phyloP scores from a whole-genome alignment of 2,888 invertebrate species.

The Caenorhabditis doughertyi region DNA sequence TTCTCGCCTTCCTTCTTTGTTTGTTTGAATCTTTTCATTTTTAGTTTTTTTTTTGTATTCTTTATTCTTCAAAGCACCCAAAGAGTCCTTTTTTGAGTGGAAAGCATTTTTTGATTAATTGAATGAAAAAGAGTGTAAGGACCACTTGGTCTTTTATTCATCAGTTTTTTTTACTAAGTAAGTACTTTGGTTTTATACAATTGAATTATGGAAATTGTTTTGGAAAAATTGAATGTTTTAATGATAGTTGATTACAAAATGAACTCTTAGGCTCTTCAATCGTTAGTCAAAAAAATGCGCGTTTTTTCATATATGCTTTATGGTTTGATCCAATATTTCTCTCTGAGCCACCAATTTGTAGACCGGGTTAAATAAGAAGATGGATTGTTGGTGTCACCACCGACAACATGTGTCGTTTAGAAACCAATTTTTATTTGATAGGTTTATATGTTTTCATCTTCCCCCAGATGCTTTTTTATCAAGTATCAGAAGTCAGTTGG shows the following conservation, averaged over 20 bases:
- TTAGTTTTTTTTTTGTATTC: neutral
- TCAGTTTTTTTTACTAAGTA: neutral
- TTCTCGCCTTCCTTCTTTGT: neutral
- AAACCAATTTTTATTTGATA: conserved; percentile 3
- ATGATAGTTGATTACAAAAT: no score
- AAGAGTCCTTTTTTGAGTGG: no score
- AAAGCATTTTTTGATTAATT: conserved; percentile 1
- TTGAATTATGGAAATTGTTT: no score
- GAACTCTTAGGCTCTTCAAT: no score
- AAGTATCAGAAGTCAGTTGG: neutral
- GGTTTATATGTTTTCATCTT: conserved; percentile 35
- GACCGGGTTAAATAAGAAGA: conserved; percentile 48
- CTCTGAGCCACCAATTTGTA: conserved; percentile 33
- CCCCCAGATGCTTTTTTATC: conserved; percentile 9
- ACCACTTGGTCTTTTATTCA: conserved; percentile 21
- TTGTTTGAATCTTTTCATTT: neutral
- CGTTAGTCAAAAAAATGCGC: no score
- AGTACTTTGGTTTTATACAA: no score
- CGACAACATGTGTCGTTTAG: conserved; percentile 57
- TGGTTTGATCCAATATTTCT: conserved; percentile 27
- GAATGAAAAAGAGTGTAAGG: neutral
- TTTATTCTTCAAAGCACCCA: neutral
- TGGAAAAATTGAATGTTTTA: no score
- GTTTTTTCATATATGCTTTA: conserved; percentile 7
- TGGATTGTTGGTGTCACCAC: conserved; percentile 61